Evolutionary conservation across 2,113 vertebrate genomes (phyloP).

Genomic region (Psettodes erumei): DNA sequence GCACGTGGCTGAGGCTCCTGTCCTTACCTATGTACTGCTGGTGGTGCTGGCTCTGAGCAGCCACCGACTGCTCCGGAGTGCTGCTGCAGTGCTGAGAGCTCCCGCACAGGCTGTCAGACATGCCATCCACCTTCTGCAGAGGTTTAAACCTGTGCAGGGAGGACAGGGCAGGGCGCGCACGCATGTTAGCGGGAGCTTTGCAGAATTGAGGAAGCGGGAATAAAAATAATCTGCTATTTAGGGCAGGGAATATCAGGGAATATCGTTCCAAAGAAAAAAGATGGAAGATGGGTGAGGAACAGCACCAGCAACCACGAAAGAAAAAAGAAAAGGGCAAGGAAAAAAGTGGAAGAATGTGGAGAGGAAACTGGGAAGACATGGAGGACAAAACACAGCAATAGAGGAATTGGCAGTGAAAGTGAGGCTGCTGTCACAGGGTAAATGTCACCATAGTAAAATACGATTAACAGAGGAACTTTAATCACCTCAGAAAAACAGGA

Average conservation of each 20-base stretch:
- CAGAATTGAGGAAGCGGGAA: neutral
- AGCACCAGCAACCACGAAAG: neutral
- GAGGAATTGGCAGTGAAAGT: neutral
- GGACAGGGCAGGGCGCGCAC: neutral
- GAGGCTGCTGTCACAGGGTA: neutral
- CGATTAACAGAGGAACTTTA: neutral
- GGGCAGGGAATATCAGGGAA: neutral
- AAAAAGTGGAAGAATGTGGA: neutral
- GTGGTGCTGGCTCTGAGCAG: conserved; percentile 95
- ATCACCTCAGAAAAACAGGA: neutral
- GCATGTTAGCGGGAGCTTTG: conserved; percentile 12
- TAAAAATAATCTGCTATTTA: neutral
- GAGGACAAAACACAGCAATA: neutral
- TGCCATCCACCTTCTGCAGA: conserved; percentile 91
- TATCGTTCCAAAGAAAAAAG: neutral
- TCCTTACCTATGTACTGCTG: conserved; percentile 96
- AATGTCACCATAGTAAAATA: neutral
- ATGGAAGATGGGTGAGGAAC: neutral
- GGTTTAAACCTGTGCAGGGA: conserved; percentile 88
- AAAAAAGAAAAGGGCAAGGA: neutral
- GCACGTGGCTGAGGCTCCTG: neutral
- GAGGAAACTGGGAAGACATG: neutral
- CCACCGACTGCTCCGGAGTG: conserved; percentile 91
- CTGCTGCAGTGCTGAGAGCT: conserved; percentile 84
- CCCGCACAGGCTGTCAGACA: conserved; percentile 86